phyloP scores from a whole-genome alignment of 2,797 vertebrate genomes.

The Craterocephalus amniculus region DNA sequence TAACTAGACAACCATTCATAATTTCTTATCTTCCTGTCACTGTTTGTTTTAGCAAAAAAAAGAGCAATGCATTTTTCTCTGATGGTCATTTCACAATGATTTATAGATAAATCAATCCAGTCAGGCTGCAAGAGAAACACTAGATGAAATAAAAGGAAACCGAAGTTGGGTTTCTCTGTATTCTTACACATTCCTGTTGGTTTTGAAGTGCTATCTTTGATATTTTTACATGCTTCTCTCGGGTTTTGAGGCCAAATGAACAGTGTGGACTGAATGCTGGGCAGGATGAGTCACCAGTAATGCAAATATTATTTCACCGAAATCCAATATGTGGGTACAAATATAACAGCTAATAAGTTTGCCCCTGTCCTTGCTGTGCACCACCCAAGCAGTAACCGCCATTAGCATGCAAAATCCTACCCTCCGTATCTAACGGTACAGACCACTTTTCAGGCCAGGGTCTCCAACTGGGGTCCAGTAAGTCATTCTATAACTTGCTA shows the following conservation, averaged over 20 bases:
- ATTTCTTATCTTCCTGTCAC: conserved; percentile 44
- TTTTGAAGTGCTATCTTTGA: conserved; percentile 63
- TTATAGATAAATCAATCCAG: conserved; percentile 54
- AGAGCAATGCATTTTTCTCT: conserved; percentile 24
- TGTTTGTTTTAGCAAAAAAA: conserved; percentile 53
- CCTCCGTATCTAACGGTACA: conserved; percentile 61
- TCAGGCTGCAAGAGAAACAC: conserved; percentile 33
- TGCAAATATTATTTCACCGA: conserved; percentile 79
- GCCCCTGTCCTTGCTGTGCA: conserved; percentile 54
- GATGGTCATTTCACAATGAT: conserved; percentile 47
- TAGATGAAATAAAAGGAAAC: conserved; percentile 52
- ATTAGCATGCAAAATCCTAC: conserved; percentile 52
- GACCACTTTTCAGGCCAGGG: conserved; percentile 39
- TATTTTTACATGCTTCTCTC: conserved; percentile 66
- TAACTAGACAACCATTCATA: conserved; percentile 45
- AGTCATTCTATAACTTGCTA: conserved; percentile 50
- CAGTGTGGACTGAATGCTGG: conserved; percentile 56
- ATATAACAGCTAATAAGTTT: conserved; percentile 77
- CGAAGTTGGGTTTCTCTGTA: conserved; percentile 54
- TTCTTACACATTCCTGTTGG: conserved; percentile 63
- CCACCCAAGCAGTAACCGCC: conserved; percentile 71
- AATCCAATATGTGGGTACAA: conserved; percentile 77
- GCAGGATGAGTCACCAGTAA: conserved; percentile 65
- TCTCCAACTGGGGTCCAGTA: conserved; percentile 53
- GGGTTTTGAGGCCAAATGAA: conserved; percentile 54